These are phyloP conservation scores for Harpagoxenus sublaevis DNA, from an alignment of 2,888 invertebrate genomes.

Conservation along the genomic window DNA sequence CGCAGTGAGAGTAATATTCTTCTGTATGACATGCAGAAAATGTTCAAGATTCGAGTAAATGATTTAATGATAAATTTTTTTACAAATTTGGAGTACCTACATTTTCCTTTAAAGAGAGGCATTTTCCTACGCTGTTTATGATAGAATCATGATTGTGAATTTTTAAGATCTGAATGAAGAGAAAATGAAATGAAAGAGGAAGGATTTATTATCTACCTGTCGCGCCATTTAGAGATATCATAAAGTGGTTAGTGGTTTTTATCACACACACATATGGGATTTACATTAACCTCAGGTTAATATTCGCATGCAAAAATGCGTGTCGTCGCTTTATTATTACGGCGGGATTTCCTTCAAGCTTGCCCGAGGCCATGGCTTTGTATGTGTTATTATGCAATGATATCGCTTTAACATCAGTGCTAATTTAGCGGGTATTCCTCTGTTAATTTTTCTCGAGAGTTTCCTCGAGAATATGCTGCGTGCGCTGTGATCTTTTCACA, in stretches of 20 bases:
- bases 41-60: neutral
- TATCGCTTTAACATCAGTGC: conserved; percentile 79
- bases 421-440: conserved; percentile 75
- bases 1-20: neutral
- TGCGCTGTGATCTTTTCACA: neutral
- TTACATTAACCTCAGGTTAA: neutral
- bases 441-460: conserved; percentile 75
- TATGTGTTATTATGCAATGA: conserved; percentile 81
- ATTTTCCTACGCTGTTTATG: neutral
- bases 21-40: neutral
- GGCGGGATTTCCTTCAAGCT: conserved; percentile 80
- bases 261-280: neutral
- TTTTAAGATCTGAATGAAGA: neutral
- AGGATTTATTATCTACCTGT: neutral
- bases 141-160: neutral
- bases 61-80: neutral
- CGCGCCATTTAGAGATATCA: neutral
- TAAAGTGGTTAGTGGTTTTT: neutral
- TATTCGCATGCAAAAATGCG: neutral
- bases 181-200: neutral
- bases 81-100: neutral
- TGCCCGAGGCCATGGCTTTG: conserved; percentile 78
- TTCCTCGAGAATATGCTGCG: conserved; percentile 58
- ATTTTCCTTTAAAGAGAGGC: neutral
- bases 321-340: conserved; percentile 68